Evolutionary conservation across 2,888 invertebrate species (phyloP).

Genomic region (Drosophila melanocephala): DNA sequence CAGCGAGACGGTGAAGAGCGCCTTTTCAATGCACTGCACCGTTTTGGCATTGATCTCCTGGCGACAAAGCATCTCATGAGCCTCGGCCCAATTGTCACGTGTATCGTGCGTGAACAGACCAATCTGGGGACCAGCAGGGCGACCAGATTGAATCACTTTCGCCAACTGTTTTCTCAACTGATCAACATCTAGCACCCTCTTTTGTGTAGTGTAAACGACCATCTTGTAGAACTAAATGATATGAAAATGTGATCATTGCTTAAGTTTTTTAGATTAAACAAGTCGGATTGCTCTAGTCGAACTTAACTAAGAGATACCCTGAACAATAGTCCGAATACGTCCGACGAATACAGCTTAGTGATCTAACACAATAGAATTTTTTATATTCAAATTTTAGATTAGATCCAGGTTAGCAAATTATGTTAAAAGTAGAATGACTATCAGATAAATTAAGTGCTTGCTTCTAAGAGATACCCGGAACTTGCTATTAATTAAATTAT

Average conservation of each 20-base stretch:
- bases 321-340: no score
- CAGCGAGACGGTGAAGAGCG: conserved; percentile 92
- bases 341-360: no score
- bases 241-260: no score
- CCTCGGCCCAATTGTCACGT: conserved; percentile 92
- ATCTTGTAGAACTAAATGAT: conserved; percentile 88
- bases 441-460: no score
- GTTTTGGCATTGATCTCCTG: conserved; percentile 86
- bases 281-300: no score
- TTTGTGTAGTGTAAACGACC: conserved; percentile 87
- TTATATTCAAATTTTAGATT: no score
- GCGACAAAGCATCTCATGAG: conserved; percentile 87
- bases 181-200: conserved; percentile 87
- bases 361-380: no score
- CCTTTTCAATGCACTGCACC: conserved; percentile 89
- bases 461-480: no score
- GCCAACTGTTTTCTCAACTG: conserved; percentile 89
- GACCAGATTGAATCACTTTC: conserved; percentile 85
- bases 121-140: conserved; percentile 86
- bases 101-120: conserved; percentile 93
- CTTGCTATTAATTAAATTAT: no score
- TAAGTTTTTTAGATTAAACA: not conserved
- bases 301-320: not conserved
- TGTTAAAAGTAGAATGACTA: no score
- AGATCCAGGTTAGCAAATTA: no score